A percentile compares a stretch with the other conserved stretches of the same genome.
Conservation (phyloP, 2,113 vertebrate genomes). For the Oncorhynchus masou region DNA sequence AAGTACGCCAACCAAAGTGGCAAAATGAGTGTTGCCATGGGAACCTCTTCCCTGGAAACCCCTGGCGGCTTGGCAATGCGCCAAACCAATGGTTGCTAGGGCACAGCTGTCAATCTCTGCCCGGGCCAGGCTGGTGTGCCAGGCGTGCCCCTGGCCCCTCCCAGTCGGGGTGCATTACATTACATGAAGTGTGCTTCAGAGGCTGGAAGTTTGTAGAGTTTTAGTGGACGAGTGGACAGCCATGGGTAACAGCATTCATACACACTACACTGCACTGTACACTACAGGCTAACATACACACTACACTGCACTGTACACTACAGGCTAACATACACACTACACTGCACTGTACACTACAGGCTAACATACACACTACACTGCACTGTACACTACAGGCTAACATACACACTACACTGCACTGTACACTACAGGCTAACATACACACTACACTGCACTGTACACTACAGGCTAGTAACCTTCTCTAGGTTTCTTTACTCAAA, state of each 20-base stretch:
- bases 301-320: too few relatives aligned
- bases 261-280: too few relatives aligned
- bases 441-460: too few relatives aligned
- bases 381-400: too few relatives aligned
- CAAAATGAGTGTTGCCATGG: conserved; percentile 76
- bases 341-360: too few relatives aligned
- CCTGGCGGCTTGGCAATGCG: conserved; percentile 71
- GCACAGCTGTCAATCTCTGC: conserved; percentile 70
- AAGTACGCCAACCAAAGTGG: conserved; percentile 50
- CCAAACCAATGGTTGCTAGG: conserved; percentile 75
- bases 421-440: too few relatives aligned
- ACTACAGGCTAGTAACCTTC: too few relatives aligned
- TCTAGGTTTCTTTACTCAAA: too few relatives aligned
- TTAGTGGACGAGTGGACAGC: neutral
- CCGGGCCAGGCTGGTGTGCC: conserved; percentile 53
- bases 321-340: too few relatives aligned
- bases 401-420: too few relatives aligned
- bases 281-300: too few relatives aligned
- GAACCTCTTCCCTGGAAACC: conserved; percentile 76
- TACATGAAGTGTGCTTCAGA: conserved; percentile 13
- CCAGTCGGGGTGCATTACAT: conserved; percentile 30
- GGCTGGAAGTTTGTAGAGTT: conserved; percentile 11
- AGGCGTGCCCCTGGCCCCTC: conserved; percentile 44
- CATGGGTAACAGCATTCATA: neutral
- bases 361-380: too few relatives aligned